Conservation (phyloP, 2,888 invertebrate genomes). For the Toxonevra muliebris region DNA sequence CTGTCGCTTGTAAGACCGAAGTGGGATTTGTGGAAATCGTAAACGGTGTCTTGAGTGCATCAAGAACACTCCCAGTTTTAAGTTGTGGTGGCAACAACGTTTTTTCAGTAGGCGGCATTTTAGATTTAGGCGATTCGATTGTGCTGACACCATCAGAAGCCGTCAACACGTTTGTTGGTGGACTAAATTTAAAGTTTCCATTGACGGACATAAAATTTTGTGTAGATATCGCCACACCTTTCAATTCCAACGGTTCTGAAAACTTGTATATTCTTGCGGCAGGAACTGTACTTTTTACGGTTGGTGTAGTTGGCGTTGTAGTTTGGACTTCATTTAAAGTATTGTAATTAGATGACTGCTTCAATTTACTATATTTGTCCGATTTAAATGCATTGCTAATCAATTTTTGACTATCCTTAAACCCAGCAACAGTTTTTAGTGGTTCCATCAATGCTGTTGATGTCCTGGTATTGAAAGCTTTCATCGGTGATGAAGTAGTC, state of each 20-base stretch:
- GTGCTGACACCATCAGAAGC: not conserved
- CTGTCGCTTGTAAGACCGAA: slow-evolving; percentile 15
- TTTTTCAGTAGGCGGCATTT: slow-evolving; percentile 9
- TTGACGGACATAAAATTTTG: slow-evolving; percentile 66
- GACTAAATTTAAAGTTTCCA: slow-evolving; percentile 69
- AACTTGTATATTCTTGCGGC: slow-evolving; percentile 55
- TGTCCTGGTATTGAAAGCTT: not conserved
- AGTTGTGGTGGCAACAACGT: slow-evolving; percentile 47
- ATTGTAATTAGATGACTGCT: not conserved
- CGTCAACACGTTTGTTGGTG: slow-evolving; percentile 63
- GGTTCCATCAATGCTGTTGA: not conserved
- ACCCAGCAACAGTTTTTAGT: slow-evolving; percentile 4
- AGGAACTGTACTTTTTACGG: not conserved
- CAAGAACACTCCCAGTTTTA: slow-evolving; percentile 65
- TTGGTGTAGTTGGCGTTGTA: slow-evolving; percentile 18
- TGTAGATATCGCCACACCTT: slow-evolving; percentile 54
- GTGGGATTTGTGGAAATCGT: slow-evolving; percentile 19
- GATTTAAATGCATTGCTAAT: not conserved
- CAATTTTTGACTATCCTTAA: not conserved
- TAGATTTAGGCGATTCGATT: slow-evolving; percentile 18
- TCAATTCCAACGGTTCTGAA: slow-evolving; percentile 65
- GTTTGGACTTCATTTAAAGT: not conserved
- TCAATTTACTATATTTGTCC: slow-evolving; percentile 23
- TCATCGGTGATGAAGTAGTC: slow-evolving; percentile 22
- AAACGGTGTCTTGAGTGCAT: slow-evolving; percentile 52